These are phyloP conservation scores for Pardosa pseudoannulata DNA, from an alignment of 2,888 invertebrate genomes.

Conservation along the genomic window DNA sequence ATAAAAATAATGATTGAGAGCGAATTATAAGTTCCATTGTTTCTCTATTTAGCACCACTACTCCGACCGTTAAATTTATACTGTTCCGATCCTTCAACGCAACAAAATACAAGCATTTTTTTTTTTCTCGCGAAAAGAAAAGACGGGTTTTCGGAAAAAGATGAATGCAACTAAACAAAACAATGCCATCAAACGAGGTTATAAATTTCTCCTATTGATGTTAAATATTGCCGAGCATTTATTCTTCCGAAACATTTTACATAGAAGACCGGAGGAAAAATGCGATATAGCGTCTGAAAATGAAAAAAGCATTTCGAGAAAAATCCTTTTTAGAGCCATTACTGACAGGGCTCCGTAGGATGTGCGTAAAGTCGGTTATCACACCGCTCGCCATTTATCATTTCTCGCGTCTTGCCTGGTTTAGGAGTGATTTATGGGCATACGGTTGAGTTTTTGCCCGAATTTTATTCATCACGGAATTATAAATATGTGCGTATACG, in stretches of 20 bases:
- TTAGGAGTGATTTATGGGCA: background rate
- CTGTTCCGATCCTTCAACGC: no score
- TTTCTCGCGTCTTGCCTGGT: background rate
- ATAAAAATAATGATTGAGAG: no score
- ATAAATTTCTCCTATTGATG: background rate
- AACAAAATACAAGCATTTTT: no score
- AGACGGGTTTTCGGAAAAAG: no score
- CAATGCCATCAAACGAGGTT: background rate
- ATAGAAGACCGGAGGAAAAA: background rate
- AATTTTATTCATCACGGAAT: background rate
- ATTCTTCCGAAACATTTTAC: background rate
- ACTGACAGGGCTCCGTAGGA: background rate
- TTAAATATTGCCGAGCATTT: background rate
- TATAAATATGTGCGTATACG: background rate
- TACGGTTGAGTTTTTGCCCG: no score
- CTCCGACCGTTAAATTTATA: no score
- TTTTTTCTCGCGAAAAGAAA: no score
- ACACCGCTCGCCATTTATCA: background rate
- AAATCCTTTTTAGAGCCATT: conserved; percentile 2
- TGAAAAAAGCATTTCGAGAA: background rate
- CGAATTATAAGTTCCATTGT: no score
- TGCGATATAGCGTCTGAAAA: background rate
- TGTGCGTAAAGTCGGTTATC: conserved; percentile 4
- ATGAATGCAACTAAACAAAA: background rate
- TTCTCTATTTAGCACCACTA: no score